Evolutionary conservation across 2,113 vertebrate genomes (phyloP).

Genomic region (Bubo scandiacus): DNA sequence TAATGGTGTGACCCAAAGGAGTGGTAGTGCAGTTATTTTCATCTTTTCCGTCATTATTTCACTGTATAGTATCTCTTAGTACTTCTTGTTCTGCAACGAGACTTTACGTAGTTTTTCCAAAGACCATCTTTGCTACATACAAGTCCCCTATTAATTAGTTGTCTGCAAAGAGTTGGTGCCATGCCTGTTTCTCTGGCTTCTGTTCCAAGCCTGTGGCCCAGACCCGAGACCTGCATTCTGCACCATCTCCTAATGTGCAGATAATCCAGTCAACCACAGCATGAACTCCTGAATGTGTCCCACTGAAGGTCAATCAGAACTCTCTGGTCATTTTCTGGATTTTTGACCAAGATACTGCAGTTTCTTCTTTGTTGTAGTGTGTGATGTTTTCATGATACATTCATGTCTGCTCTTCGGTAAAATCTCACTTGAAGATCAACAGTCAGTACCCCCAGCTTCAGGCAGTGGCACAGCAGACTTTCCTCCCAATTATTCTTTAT

Average conservation of each 20-base stretch:
- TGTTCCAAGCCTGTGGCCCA: neutral
- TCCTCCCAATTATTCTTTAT: neutral
- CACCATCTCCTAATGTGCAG: neutral
- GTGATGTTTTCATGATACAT: neutral
- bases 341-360: neutral
- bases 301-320: neutral
- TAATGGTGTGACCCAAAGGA: neutral
- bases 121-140: neutral
- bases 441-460: neutral
- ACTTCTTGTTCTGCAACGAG: neutral
- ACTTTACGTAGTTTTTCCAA: neutral
- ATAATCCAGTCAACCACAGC: neutral
- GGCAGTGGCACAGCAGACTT: neutral
- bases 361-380: neutral
- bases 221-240: fast-evolving
- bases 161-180: neutral
- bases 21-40: neutral
- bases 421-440: neutral
- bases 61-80: neutral
- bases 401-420: neutral
- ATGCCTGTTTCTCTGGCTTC: neutral
- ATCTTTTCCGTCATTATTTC: neutral
- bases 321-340: neutral
- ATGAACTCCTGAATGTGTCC: neutral
- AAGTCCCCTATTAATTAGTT: neutral